Base-by-base conservation (phyloP, 2,797 vertebrate genomes). In the Megalops cyprinoides region DNA sequence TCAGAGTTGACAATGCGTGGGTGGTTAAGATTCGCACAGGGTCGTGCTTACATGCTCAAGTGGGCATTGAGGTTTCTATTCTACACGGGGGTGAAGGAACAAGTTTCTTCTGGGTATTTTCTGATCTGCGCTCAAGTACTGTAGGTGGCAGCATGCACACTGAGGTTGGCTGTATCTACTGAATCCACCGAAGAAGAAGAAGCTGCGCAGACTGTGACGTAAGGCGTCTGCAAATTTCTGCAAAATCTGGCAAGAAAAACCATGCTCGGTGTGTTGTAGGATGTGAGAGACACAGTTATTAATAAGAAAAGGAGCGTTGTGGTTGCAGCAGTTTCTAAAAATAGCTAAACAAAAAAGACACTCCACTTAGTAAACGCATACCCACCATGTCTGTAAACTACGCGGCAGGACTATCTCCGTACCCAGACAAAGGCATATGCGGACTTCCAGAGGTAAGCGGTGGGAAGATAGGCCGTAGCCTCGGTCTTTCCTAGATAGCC, bases 401-500 rank as follows among this genome's bases (percentile, higher is more conserved):
- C 65, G 96, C 97, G 8, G 97, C 97, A 0, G 98, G 97, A 1
- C 89, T 98, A 0, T 98, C 97, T 20, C 96, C 96, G 0, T 99
- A 99, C 76, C 92, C 95, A 20, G 93, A 99, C 84, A 99, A 99
- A 94, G 98, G 98, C 78, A 94, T 97, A 14, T 99, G 98, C 84
- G 98, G 98, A 58, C 96, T 98, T 53, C 96, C 97, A 0, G 97
- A 99, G 97, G 97, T 99, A 93, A 95, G 12, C 73, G 71, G 28
- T 56, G 14, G 42, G 2, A 7, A 18, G 18, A 31, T 42, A 67
- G 78, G 34, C 74, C 53, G 65, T 44, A 79, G 56, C 58, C 80
- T 62, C 62, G 81, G 62, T 8, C 44, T 83, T 48, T 83, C 60
- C 25, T 76, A 14, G 2, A 23, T 60, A 39, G 20, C n/a, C 37